These are phyloP conservation scores for Eulemur rufifrons DNA, from an alignment of 2,113 vertebrate species.

Conservation along the genomic window DNA sequence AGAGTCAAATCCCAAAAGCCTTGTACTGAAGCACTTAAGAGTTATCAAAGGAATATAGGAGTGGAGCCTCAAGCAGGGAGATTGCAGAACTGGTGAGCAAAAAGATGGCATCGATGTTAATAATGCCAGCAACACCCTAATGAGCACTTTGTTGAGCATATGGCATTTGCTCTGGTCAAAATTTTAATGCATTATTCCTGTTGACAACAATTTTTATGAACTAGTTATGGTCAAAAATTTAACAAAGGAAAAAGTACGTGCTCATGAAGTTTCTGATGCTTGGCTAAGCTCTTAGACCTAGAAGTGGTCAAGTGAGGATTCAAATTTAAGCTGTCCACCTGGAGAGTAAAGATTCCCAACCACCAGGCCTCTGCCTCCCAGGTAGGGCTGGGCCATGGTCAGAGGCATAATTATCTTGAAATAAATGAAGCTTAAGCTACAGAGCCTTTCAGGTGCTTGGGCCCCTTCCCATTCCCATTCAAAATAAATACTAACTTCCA, in stretches of 20 bases:
- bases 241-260: neutral
- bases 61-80: fast-evolving
- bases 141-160: neutral
- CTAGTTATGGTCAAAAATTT: neutral
- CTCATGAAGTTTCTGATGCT: neutral
- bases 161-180: neutral
- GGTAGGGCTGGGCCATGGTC: neutral
- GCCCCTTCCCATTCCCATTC: neutral
- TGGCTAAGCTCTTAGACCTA: neutral
- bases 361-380: neutral
- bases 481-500: neutral
- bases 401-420: neutral
- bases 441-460: neutral
- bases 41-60: neutral
- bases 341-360: neutral
- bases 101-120: neutral
- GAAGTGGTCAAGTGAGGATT: neutral
- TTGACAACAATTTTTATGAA: neutral
- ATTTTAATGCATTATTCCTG: neutral
- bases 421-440: neutral
- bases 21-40: neutral
- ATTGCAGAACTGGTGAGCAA: no score
- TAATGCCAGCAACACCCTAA: neutral
- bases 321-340: neutral
- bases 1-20: neutral